A percentile compares a stretch with the other conserved stretches of the same genome.
phyloP scores from a whole-genome alignment of 2,797 vertebrate species.

The Pteropus rufus region DNA sequence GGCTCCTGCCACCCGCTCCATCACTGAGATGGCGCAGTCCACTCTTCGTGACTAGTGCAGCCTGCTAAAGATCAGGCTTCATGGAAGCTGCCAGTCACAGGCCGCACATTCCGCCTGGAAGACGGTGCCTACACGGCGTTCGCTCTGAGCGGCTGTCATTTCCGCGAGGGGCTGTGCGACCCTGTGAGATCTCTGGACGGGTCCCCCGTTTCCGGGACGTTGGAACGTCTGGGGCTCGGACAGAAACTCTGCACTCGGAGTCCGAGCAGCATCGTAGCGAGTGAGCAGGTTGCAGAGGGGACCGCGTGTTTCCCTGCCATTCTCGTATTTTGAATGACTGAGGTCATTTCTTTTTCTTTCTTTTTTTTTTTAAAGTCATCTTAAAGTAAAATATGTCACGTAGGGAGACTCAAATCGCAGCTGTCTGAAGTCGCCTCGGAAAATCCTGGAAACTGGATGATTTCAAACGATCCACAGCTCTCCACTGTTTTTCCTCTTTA shows the following conservation, averaged over 20 bases:
- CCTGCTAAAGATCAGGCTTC: background rate
- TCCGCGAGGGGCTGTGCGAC: background rate
- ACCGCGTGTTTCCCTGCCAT: background rate
- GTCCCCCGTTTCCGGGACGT: background rate
- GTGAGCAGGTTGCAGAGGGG: background rate
- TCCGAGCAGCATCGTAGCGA: background rate
- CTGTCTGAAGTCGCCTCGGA: constrained; percentile 40
- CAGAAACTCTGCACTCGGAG: fast-evolving
- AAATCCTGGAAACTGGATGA: background rate
- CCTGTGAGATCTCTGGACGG: background rate
- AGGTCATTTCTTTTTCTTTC: background rate
- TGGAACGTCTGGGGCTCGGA: background rate
- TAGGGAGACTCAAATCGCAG: constrained; percentile 14
- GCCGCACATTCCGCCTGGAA: fast-evolving
- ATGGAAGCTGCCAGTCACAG: background rate
- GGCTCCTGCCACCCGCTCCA: background rate
- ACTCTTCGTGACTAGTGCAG: background rate
- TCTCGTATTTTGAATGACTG: constrained; percentile 44
- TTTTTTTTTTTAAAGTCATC: background rate
- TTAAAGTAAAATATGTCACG: constrained; percentile 34
- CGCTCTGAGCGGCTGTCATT: background rate
- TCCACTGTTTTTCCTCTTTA: background rate
- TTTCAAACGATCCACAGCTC: background rate
- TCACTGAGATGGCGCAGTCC: background rate
- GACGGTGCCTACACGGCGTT: too few species aligned